phyloP scores from a whole-genome alignment of 1,140 invertebrate species.

The Zaprionus camerounensis region DNA sequence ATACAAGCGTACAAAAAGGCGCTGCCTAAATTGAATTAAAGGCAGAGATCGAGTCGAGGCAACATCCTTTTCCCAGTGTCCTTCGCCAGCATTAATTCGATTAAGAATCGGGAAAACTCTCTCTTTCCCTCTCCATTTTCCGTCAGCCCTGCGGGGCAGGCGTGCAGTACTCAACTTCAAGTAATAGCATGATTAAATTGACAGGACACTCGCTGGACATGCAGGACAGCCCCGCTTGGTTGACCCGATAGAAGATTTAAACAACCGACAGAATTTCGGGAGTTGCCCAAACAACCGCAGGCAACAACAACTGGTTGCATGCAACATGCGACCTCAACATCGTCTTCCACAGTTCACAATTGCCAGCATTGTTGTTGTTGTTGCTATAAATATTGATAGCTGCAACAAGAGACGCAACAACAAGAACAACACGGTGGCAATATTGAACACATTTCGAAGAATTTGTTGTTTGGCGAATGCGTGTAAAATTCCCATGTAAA shows the following conservation, averaged over 20 bases:
- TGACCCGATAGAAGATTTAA: slow-evolving; percentile 11
- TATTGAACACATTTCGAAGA: slow-evolving; percentile 35
- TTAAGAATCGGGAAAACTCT: slow-evolving; percentile 70
- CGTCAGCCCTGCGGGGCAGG: neutral
- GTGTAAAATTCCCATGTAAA: slow-evolving; percentile 70
- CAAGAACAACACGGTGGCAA: slow-evolving; percentile 37
- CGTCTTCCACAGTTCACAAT: slow-evolving; percentile 34
- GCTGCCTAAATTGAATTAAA: slow-evolving; percentile 71
- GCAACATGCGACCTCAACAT: neutral
- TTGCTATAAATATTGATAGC: slow-evolving; percentile 29
- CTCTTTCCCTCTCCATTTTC: neutral
- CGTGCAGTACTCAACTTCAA: slow-evolving; percentile 50
- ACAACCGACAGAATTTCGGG: slow-evolving; percentile 13
- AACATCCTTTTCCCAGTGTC: slow-evolving; percentile 14
- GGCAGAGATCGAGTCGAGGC: slow-evolving; percentile 22
- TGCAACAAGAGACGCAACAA: slow-evolving; percentile 13
- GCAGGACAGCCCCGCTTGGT: neutral
- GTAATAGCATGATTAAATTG: slow-evolving; percentile 78
- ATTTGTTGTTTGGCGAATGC: slow-evolving; percentile 48
- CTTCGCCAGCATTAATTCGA: slow-evolving; percentile 55
- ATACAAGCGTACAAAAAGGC: slow-evolving; percentile 15
- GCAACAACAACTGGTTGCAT: neutral
- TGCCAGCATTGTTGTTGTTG: slow-evolving; percentile 3
- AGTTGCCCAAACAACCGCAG: slow-evolving; percentile 7
- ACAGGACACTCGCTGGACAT: slow-evolving; percentile 37